Evolutionary conservation across 2,888 invertebrate genomes (phyloP).

Genomic region (Scaptomyza flava): DNA sequence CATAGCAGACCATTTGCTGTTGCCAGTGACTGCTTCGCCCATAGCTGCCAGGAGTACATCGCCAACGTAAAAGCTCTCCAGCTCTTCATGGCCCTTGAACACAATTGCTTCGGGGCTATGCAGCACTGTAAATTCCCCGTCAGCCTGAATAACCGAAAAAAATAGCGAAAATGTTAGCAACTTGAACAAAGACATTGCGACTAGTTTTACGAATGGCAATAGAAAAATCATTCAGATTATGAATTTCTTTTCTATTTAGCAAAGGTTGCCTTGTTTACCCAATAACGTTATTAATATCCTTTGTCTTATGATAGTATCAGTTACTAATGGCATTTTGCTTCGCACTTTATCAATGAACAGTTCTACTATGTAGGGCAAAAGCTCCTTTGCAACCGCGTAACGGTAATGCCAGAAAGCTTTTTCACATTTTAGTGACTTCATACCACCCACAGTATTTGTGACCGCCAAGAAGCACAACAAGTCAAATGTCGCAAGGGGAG

Average conservation of each 20-base stretch:
- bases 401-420: constrained; percentile 48
- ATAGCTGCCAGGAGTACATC: constrained; percentile 89
- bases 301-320: constrained; percentile 11
- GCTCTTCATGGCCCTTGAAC: constrained; percentile 87
- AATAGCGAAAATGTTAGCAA: constrained; percentile 64
- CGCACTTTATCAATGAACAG: constrained; percentile 30
- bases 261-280: constrained; percentile 17
- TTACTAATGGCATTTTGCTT: constrained; percentile 14
- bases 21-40: constrained; percentile 89
- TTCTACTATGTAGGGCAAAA: constrained; percentile 32
- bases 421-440: constrained; percentile 45
- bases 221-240: background rate
- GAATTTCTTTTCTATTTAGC: background rate
- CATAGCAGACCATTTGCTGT: constrained; percentile 88
- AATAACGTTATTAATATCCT: constrained; percentile 4
- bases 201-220: background rate
- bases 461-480: constrained; percentile 46
- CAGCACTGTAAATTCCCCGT: constrained; percentile 87
- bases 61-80: constrained; percentile 87
- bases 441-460: constrained; percentile 49
- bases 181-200: constrained; percentile 68
- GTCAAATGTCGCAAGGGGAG: constrained; percentile 14
- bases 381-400: constrained; percentile 28
- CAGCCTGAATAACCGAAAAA: constrained; percentile 62
- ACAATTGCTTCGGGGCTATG: constrained; percentile 88